Evolutionary conservation across 2,888 invertebrate genomes (phyloP).

Genomic region (Meteorus cinctellus): DNA sequence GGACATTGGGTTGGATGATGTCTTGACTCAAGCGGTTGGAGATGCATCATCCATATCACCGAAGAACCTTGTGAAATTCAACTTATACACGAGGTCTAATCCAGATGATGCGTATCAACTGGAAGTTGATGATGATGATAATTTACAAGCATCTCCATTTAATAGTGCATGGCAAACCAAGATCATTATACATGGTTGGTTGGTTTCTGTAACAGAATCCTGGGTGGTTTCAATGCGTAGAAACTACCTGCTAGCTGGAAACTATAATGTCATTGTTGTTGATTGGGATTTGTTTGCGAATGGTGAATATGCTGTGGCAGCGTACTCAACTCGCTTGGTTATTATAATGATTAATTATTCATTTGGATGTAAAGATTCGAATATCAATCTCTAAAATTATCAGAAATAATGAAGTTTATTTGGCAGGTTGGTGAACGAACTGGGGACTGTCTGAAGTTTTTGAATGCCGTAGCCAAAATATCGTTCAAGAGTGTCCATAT

Average conservation of each 20-base stretch:
- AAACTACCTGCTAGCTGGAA: constrained; percentile 71
- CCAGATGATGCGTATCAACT: constrained; percentile 49
- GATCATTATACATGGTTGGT: constrained; percentile 74
- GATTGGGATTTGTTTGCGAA: constrained; percentile 73
- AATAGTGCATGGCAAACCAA: constrained; percentile 60
- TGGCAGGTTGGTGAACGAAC: constrained; percentile 63
- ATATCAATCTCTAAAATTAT: not conserved
- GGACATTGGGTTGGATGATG: not conserved
- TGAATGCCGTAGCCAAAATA: constrained; percentile 58
- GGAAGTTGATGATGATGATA: constrained; percentile 51
- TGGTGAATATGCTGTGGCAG: constrained; percentile 61
- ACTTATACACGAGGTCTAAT: constrained; percentile 61
- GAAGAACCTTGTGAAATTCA: constrained; percentile 56
- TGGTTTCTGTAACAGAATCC: constrained; percentile 66
- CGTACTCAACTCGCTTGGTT: constrained; percentile 58
- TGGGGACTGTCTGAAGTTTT: constrained; percentile 64
- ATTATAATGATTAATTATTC: constrained; percentile 27
- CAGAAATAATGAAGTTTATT: not conserved
- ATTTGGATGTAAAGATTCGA: not conserved
- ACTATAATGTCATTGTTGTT: constrained; percentile 74
- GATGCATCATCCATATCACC: constrained; percentile 49
- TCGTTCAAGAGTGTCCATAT: constrained; percentile 63
- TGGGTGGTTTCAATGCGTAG: constrained; percentile 66
- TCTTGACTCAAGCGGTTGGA: not conserved
- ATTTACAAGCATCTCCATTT: constrained; percentile 55